Conservation (phyloP, 2,113 vertebrate species). For the Phylloscopus trochiloides region DNA sequence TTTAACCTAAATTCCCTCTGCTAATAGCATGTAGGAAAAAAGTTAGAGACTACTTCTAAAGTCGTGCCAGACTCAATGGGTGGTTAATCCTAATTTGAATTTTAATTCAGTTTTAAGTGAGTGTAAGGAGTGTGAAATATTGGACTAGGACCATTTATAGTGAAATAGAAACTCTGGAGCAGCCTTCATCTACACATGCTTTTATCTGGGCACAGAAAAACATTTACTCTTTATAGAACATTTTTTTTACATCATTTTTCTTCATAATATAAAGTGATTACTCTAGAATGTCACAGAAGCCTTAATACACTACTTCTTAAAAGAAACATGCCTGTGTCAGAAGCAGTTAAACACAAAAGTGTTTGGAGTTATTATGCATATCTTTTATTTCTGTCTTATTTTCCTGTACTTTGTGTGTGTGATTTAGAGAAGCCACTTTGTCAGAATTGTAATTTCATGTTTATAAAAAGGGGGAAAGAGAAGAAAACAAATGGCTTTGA, state of each 20-base stretch:
- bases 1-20: background rate
- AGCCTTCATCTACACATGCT: background rate
- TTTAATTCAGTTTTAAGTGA: conserved; percentile 48
- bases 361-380: background rate
- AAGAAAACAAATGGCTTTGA: background rate
- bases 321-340: background rate
- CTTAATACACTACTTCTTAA: background rate
- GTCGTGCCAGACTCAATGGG: background rate
- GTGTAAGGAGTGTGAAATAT: background rate
- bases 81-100: conserved; percentile 51
- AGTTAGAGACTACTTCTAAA: background rate
- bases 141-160: conserved; percentile 17
- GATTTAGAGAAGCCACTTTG: background rate
- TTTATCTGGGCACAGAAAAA: conserved; percentile 18
- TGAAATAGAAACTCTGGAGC: background rate
- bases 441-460: background rate
- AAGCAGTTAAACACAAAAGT: background rate
- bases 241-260: background rate
- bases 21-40: background rate
- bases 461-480: background rate
- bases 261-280: background rate
- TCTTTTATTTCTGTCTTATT: background rate
- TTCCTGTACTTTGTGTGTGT: background rate
- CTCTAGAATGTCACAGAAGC: background rate
- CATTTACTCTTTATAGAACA: background rate